Evolutionary conservation across 2,797 vertebrate genomes (phyloP).

Genomic region (Anniella stebbinsi): DNA sequence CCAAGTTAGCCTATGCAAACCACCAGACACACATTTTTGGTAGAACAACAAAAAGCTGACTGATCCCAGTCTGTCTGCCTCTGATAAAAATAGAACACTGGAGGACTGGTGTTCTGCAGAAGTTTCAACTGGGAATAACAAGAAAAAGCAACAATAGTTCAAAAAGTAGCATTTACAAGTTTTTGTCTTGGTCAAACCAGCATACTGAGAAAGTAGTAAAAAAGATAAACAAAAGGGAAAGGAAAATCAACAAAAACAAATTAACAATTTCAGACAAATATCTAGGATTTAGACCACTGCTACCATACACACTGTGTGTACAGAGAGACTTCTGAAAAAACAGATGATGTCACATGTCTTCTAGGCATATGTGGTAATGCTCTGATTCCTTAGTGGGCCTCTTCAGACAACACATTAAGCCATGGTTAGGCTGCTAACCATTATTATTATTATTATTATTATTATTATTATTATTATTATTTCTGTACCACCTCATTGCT

Average conservation of each 20-base stretch:
- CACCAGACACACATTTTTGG: not conserved
- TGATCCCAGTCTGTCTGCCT: constrained; percentile 4
- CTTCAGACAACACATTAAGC: too few species aligned
- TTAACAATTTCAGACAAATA: not conserved
- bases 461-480: not conserved
- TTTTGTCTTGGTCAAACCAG: not conserved
- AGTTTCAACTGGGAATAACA: constrained; percentile 21
- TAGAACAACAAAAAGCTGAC: constrained; percentile 39
- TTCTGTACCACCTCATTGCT: too few species aligned
- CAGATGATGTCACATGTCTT: not conserved
- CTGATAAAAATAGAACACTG: constrained; percentile 28
- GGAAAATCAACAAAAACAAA: not conserved
- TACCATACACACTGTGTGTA: not conserved
- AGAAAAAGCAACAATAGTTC: not conserved
- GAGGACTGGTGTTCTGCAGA: constrained; percentile 43
- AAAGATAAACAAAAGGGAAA: constrained; percentile 10
- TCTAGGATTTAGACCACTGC: not conserved
- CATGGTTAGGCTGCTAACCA: too few species aligned
- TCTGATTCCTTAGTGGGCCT: not conserved
- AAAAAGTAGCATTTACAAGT: not conserved
- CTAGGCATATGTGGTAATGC: not conserved
- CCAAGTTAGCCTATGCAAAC: constrained; percentile 9
- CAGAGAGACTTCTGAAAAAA: not conserved
- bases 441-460: too few species aligned
- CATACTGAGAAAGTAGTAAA: not conserved